A percentile compares a stretch with the other conserved stretches of the same genome.
Evolutionary conservation across 1,140 invertebrate species (phyloP).

Genomic region (Drosophila kikkawai): DNA sequence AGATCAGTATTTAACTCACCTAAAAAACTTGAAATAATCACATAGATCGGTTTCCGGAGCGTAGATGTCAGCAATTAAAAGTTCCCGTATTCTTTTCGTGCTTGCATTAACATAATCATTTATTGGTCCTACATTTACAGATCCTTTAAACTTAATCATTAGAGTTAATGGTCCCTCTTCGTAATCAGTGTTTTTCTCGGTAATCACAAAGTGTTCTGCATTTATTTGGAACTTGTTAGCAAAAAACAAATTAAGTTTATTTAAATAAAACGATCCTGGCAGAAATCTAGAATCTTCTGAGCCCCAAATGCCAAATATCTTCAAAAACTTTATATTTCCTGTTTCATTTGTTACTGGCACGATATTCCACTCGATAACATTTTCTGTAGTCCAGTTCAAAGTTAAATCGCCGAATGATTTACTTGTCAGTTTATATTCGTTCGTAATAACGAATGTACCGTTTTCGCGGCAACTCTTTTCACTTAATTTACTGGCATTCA

Average conservation of each 20-base stretch:
- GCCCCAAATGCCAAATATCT: neutral
- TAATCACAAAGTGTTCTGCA: neutral
- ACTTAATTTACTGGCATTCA: neutral
- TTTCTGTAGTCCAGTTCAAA: neutral
- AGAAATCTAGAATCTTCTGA: neutral
- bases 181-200: neutral
- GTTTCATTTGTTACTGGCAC: neutral
- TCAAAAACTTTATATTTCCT: rapidly evolving
- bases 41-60: neutral
- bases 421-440: neutral
- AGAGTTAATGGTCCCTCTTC: neutral
- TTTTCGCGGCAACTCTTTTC: neutral
- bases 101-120: neutral
- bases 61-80: neutral
- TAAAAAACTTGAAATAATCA: neutral
- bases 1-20: neutral
- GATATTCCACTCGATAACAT: neutral
- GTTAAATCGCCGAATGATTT: rapidly evolving
- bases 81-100: neutral
- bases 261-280: neutral
- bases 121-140: neutral
- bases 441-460: neutral
- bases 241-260: neutral
- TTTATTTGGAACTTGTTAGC: neutral
- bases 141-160: neutral